Conservation (phyloP, 1,140 invertebrate genomes). For the Drosophila truncata region DNA sequence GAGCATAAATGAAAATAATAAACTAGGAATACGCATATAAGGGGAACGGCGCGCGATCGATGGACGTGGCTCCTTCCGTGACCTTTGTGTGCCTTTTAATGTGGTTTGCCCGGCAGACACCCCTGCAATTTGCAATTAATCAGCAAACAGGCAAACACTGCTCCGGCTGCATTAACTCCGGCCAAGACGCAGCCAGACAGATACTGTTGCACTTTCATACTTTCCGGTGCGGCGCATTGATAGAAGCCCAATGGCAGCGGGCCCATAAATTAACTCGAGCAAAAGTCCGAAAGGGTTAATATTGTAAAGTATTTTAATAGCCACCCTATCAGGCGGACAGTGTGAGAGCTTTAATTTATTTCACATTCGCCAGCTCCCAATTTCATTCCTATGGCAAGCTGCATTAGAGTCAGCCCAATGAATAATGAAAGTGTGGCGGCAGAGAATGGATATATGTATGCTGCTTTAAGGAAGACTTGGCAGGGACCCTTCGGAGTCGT, state of each 20-base stretch:
- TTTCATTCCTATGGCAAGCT: conserved; percentile 52
- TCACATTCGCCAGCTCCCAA: conserved; percentile 63
- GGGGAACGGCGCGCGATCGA: conserved; percentile 49
- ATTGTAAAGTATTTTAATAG: conserved; percentile 78
- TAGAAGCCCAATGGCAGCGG: conserved; percentile 36
- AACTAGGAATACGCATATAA: conserved; percentile 75
- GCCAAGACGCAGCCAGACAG: conserved; percentile 17
- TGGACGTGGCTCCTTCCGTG: conserved; percentile 62
- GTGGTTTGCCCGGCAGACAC: conserved; percentile 77
- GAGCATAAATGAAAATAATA: conserved; percentile 66
- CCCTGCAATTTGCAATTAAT: conserved; percentile 82
- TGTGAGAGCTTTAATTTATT: conserved; percentile 58
- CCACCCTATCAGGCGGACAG: conserved; percentile 31
- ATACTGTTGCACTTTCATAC: conserved; percentile 49
- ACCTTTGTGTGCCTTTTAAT: conserved; percentile 79
- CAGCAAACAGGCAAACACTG: conserved; percentile 69
- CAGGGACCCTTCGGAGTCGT: conserved; percentile 14
- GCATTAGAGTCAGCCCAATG: conserved; percentile 37
- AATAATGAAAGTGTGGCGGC: conserved; percentile 4
- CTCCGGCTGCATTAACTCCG: conserved; percentile 39
- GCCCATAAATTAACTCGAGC: conserved; percentile 68
- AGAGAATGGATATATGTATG: no score
- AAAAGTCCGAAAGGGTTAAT: conserved; percentile 65
- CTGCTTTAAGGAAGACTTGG: conserved; percentile 9
- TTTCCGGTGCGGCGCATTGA: conserved; percentile 50